Evolutionary conservation across 2,888 invertebrate genomes (phyloP), one percentile per base, ranked within the genome.

Genomic region (Megamerina dolium): DNA sequence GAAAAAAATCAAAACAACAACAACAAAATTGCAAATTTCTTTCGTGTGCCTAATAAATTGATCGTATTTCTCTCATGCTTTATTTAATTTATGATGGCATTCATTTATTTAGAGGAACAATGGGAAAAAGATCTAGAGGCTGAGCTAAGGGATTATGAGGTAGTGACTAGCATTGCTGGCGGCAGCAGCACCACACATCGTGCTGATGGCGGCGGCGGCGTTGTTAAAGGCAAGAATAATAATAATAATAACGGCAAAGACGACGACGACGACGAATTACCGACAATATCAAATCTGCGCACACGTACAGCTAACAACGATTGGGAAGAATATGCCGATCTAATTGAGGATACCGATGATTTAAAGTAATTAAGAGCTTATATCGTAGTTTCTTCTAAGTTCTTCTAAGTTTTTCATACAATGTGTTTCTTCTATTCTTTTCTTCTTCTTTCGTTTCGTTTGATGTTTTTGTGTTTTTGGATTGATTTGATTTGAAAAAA

Each of bases 81-180:
- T n/a, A n/a, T n/a, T n/a, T n/a, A n/a, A n/a, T n/a, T n/a, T n/a
- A n/a, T n/a, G n/a, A n/a, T n/a, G n/a, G n/a, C n/a, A n/a, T n/a
- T n/a, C n/a, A n/a, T n/a, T n/a, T n/a, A 44, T 49, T 41, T 73
- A 78, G 75, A 85, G 83, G 89, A 90, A 73, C 91, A 93, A 77
- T 93, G 93, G 92, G 95, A 95, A 76, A 88, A 87, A 69, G 94
- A 95, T 74, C 75, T 95, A 65, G 93, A 93, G 68, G 91, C 91
- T 37, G 94, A 95, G 74, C 78, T 95, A 57, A 90, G 91, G 71
- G 93, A 94, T 69, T 95, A 89, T 73, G 94, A 95, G 74, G 87
- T 94, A 57, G 90, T 94, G 32, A 79, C 78, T 54, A 74, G 75
- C 46, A 71, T 52, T 45, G 54, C 56, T 39, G 48, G 50, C 33